phyloP scores from a whole-genome alignment of 1,140 invertebrate genomes.

The Drosophila nikananu region DNA sequence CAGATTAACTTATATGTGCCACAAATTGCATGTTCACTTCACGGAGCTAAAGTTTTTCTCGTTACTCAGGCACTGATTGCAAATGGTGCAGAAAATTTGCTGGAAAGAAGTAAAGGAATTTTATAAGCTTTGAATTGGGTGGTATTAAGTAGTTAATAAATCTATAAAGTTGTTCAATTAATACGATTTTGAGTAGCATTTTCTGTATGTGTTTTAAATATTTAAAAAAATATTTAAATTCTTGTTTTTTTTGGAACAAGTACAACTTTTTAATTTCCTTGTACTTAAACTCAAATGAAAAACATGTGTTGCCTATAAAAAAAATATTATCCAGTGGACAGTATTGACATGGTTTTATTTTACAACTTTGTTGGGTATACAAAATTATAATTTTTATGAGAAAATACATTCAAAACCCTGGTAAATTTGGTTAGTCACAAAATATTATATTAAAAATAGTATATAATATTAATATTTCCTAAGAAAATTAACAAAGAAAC shows the following conservation, averaged over 20 bases:
- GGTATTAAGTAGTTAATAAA: no score
- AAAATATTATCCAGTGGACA: background rate
- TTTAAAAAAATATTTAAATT: background rate
- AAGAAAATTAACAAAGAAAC: background rate
- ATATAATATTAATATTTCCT: no score
- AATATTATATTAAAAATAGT: background rate
- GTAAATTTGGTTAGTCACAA: background rate
- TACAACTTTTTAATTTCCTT: background rate
- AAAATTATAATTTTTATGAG: background rate
- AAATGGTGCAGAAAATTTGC: constrained; percentile 80
- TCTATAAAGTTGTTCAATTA: background rate
- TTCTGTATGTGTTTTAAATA: background rate
- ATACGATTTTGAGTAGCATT: background rate
- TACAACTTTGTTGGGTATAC: background rate
- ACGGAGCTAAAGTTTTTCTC: constrained; percentile 73
- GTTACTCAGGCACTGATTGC: constrained; percentile 75
- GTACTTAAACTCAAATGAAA: background rate
- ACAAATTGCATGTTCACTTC: constrained; percentile 35
- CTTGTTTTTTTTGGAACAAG: background rate
- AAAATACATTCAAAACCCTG: background rate
- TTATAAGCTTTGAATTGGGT: background rate
- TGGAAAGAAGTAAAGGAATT: constrained; percentile 8
- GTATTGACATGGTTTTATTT: background rate
- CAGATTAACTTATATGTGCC: constrained; percentile 30
- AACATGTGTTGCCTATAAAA: constrained; percentile 6